Evolutionary conservation across 2,888 invertebrate species (phyloP).

Genomic region (Trichopoda pennipes): DNA sequence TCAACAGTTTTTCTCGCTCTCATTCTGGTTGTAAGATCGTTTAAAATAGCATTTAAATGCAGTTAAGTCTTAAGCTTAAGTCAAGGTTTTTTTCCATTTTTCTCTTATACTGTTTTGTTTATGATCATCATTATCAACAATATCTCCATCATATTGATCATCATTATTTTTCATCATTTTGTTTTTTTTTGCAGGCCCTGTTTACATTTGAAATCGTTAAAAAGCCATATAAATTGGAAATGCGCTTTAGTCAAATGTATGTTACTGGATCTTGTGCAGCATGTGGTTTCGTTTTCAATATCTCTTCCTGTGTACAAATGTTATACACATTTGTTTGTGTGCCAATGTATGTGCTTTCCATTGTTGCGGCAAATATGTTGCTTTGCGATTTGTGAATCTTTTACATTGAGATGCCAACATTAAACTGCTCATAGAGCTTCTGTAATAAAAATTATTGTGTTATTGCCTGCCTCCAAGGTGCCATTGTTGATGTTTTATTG

Average conservation of each 20-base stretch:
- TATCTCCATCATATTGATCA: slow-evolving; percentile 3
- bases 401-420: slow-evolving; percentile 24
- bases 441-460: slow-evolving; percentile 39
- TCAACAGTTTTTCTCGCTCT: slow-evolving; percentile 15
- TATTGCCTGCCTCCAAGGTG: slow-evolving; percentile 61
- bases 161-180: slow-evolving; percentile 24
- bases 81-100: slow-evolving; percentile 13
- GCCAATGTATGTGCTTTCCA: background rate
- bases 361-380: slow-evolving; percentile 19
- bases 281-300: slow-evolving; percentile 78
- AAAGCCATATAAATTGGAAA: slow-evolving; percentile 75
- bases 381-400: slow-evolving; percentile 5
- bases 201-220: slow-evolving; percentile 76
- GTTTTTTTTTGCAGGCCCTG: slow-evolving; percentile 44
- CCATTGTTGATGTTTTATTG: slow-evolving; percentile 61
- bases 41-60: background rate
- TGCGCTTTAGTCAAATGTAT: slow-evolving; percentile 74
- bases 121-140: slow-evolving; percentile 17
- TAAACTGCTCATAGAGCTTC: slow-evolving; percentile 24
- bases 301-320: slow-evolving; percentile 73
- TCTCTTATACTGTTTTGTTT: slow-evolving; percentile 5
- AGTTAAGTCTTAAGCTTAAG: background rate
- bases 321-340: slow-evolving; percentile 52
- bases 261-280: slow-evolving; percentile 77
- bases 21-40: background rate